Evolutionary conservation across 2,113 vertebrate genomes (phyloP), one percentile per base, ranked within the genome.

Genomic region (Protobothrops mucrosquamatus): DNA sequence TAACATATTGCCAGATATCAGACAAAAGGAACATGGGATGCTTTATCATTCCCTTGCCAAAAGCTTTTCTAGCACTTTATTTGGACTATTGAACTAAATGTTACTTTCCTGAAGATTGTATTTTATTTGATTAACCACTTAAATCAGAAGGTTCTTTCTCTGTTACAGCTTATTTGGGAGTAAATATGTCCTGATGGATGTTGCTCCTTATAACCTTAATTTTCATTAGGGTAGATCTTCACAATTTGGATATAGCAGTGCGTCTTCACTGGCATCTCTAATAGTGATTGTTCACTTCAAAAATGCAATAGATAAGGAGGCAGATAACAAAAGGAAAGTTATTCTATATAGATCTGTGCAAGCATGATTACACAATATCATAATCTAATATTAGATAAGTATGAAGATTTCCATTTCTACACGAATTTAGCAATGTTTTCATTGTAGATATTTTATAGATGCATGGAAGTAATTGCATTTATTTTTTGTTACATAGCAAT

Each of bases 401-500:
- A 90, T 74, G 34, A 69, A 6, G 6, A n/a, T 55, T 2, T 6
- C 85, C 0, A 61, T 89, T 52, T 56, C 26, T 51, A 23, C 59
- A 81, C 85, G 22, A 90, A 91, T 87, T 52, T 56, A 93, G 88
- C 7, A 46, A 14, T 0, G 90, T 93, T 89, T 56, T 89, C 85
- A 91, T 22, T 92, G 11, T 55, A 91, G 86, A 92, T 15, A 4
- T 26, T 92, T 52, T 52, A 89, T 48, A 89, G 3, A 54, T 86
- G 54, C 6, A 87, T 91, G 8, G 39, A 91, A 90, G n/a, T 92
- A 52, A 85, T 92, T 85, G 85, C 9, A 92, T 89, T 23, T 90
- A 34, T 7, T n/a, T 91, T 93, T 95, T 94, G 89, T 6, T 54
- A 92, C 96, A 97, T 94, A 99, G 98, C 91, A 96, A 96, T 93